Evolutionary conservation across 1,140 invertebrate species (phyloP).

Genomic region (Drosophila rufa): DNA sequence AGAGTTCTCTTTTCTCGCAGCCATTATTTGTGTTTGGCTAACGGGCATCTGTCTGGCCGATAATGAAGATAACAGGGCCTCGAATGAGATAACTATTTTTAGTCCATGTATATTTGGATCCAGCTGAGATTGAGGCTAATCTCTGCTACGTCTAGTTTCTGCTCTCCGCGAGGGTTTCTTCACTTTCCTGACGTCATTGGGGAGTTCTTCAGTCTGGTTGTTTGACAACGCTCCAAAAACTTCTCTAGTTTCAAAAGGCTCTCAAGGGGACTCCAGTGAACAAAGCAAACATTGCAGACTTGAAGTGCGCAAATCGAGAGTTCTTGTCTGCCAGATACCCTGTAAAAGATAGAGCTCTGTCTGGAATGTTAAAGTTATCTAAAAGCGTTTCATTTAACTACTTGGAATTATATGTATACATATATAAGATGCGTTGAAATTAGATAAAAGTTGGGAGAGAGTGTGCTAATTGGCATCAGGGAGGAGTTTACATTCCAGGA

Average conservation of each 20-base stretch:
- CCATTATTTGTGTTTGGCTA: conserved; percentile 20
- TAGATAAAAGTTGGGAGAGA: neutral
- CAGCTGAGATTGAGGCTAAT: conserved; percentile 11
- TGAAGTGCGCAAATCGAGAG: conserved; percentile 23
- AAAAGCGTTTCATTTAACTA: neutral
- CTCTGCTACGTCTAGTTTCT: neutral
- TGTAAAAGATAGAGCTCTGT: neutral
- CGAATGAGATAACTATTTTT: conserved; percentile 39
- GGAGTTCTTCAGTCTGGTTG: conserved; percentile 17
- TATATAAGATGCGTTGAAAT: too few relatives aligned
- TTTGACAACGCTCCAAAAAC: conserved; percentile 30
- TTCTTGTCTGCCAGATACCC: conserved; percentile 7
- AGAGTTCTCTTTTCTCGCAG: conserved; percentile 15
- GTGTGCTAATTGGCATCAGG: neutral
- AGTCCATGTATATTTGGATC: conserved; percentile 29
- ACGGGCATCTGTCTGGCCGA: conserved; percentile 32
- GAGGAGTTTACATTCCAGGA: neutral
- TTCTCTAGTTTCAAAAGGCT: conserved; percentile 14
- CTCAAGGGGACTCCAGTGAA: conserved; percentile 25
- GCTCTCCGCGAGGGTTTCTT: neutral
- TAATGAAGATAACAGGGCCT: conserved; percentile 35
- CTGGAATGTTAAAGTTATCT: neutral
- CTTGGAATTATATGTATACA: neutral
- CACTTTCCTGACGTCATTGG: conserved; percentile 25
- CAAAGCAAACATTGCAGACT: conserved; percentile 28